Base-by-base conservation (phyloP, 1,140 invertebrate genomes). In the Euglossa dilemma region DNA sequence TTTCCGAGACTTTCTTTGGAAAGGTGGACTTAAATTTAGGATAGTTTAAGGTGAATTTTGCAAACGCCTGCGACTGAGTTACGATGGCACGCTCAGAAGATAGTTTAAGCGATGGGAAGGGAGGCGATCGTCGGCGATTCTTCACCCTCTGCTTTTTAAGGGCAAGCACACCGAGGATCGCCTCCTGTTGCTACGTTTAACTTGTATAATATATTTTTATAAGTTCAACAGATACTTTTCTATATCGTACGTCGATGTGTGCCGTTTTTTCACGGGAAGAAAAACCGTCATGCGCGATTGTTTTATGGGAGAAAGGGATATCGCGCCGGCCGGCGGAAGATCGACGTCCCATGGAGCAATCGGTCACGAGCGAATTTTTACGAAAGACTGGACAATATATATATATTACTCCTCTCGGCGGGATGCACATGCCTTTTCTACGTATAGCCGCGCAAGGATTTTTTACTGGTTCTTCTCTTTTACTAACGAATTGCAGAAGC, bases 181-280 rank as follows among this genome's bases (percentile, higher is more conserved):
- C 6, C 6, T 52, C 78, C 54, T 23, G 11, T n/a, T 4, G 28
- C 57, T 16, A 50, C 70, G 50, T 82, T 85, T 45, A 56, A 71
- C 59, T 80, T 88, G 82, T 87, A 88, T 54, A 87, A 86, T 87
- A 87, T 88, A 88, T 88, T 88, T 88, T 87, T 88, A 61, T 87
- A 87, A 85, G 73, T 85, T 67, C 50, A 85, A 74, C n/a, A 54
- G 52, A 85, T 67, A 57, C 67, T 64, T 80, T 67, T 84, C 36
- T 80, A 70, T 80, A 80, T 64, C 79, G 59, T 56, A 25, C 63
- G 45, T 56, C 63, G 50, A 61, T 52, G 70, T 28, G 57, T 52
- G 67, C 59, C 66, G 56, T 47, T 63, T 64, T 64, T 63, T 47
- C 25, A 63, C 18, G 36, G 3, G 16, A 50, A 12, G 4, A 47